These are phyloP conservation scores for Tapirus indicus DNA, from an alignment of 2,797 vertebrate species.

Conservation along the genomic window DNA sequence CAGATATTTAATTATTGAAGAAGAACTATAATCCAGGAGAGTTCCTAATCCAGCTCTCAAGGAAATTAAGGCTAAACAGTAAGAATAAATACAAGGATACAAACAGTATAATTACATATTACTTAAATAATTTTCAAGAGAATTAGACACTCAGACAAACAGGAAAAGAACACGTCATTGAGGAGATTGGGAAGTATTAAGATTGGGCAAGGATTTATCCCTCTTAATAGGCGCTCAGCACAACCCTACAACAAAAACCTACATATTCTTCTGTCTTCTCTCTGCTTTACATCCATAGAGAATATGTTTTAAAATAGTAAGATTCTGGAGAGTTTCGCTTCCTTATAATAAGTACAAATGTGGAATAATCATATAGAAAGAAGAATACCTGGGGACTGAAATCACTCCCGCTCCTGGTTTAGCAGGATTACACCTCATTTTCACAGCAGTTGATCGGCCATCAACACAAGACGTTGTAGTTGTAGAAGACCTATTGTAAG, in stretches of 20 bases:
- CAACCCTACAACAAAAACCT: neutral
- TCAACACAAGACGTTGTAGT: conserved; percentile 94
- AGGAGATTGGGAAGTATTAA: neutral
- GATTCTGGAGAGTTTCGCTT: neutral
- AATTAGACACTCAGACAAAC: neutral
- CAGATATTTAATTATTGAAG: neutral
- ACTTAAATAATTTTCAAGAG: neutral
- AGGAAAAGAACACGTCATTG: neutral
- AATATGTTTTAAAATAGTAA: neutral
- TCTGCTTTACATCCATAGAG: conserved; percentile 1
- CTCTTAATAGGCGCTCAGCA: neutral
- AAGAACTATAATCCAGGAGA: neutral
- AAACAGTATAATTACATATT: neutral
- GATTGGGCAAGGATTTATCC: neutral
- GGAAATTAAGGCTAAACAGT: neutral
- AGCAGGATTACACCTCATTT: conserved; percentile 94
- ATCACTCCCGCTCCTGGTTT: conserved; percentile 92
- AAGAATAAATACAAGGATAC: neutral
- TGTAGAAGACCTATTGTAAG: conserved; percentile 91
- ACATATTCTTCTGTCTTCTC: neutral
- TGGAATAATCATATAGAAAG: neutral
- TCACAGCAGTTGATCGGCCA: conserved; percentile 95
- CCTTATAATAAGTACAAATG: neutral
- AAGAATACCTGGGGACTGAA: conserved; percentile 94
- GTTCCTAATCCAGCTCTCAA: neutral